phyloP scores from a whole-genome alignment of 2,888 invertebrate species.

The Synanthedon formicaeformis region DNA sequence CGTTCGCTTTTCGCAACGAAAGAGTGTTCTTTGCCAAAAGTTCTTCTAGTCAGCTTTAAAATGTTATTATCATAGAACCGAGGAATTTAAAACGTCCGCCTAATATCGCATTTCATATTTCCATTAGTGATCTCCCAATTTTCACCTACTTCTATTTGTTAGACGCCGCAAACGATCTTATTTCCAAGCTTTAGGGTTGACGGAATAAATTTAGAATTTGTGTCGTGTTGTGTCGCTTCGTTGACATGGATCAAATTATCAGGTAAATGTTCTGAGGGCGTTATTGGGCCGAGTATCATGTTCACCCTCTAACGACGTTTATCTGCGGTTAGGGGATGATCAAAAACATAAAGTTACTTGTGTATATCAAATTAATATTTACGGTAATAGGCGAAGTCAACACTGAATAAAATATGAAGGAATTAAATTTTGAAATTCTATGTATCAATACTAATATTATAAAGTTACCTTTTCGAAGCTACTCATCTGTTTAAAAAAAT shows the following conservation, averaged over 20 bases:
- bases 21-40: too few species aligned
- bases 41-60: too few species aligned
- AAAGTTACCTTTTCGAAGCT: too few species aligned
- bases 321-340: constrained; percentile 16
- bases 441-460: too few species aligned
- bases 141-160: constrained; percentile 12
- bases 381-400: too few species aligned
- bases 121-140: constrained; percentile 41
- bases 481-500: too few species aligned
- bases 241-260: constrained; percentile 18
- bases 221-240: background rate
- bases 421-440: too few species aligned
- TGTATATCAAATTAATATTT: too few species aligned
- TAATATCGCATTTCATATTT: constrained; percentile 54
- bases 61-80: constrained; percentile 23
- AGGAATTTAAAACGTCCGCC: constrained; percentile 47
- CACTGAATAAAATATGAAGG: too few species aligned
- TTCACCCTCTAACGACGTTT: constrained; percentile 28
- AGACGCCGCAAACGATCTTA: background rate
- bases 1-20: too few species aligned
- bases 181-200: background rate
- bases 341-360: background rate
- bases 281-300: constrained; percentile 24
- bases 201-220: background rate
- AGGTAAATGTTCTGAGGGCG: constrained; percentile 24